Percentiles rank a stretch among this genome's conserved stretches.
Conservation (phyloP, 1,140 invertebrate species). For the Marisa cornuarietis region DNA sequence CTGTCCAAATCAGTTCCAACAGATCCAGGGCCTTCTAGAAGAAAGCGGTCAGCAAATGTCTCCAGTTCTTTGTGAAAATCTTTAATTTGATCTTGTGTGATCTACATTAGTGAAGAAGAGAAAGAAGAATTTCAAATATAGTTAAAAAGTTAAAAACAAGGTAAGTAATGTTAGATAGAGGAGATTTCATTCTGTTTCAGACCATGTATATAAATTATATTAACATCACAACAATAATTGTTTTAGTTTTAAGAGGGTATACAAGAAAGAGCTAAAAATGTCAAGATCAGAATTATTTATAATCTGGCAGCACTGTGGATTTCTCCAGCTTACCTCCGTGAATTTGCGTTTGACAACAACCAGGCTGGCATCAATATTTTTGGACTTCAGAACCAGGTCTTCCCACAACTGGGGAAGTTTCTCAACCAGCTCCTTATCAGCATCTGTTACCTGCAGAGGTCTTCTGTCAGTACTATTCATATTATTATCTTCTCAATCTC, state of each 20-base stretch:
- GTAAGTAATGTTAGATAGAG: neutral
- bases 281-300: too few species aligned
- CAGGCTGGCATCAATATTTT: slow-evolving; percentile 65
- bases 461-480: neutral
- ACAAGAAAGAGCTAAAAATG: too few species aligned
- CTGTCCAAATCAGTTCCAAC: slow-evolving; percentile 80
- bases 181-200: neutral
- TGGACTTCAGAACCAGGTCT: slow-evolving; percentile 63
- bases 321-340: slow-evolving; percentile 68
- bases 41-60: slow-evolving; percentile 78
- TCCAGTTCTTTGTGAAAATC: slow-evolving; percentile 75
- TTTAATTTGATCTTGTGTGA: slow-evolving; percentile 73
- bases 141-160: slow-evolving; percentile 14
- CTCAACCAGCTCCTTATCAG: slow-evolving; percentile 54
- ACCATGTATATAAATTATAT: neutral
- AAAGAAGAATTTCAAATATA: neutral
- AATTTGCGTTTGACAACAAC: slow-evolving; percentile 73
- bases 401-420: slow-evolving; percentile 62
- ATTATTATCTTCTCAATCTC: too few species aligned
- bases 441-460: slow-evolving; percentile 50
- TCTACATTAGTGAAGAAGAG: slow-evolving; percentile 41
- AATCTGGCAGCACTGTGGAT: too few species aligned
- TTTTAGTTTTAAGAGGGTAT: too few species aligned
- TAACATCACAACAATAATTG: too few species aligned
- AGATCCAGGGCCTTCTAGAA: slow-evolving; percentile 79